Evolutionary conservation across 2,113 vertebrate species (phyloP), one percentile per base, ranked within the genome.

Genomic region (Psammodynastes pulverulentus): DNA sequence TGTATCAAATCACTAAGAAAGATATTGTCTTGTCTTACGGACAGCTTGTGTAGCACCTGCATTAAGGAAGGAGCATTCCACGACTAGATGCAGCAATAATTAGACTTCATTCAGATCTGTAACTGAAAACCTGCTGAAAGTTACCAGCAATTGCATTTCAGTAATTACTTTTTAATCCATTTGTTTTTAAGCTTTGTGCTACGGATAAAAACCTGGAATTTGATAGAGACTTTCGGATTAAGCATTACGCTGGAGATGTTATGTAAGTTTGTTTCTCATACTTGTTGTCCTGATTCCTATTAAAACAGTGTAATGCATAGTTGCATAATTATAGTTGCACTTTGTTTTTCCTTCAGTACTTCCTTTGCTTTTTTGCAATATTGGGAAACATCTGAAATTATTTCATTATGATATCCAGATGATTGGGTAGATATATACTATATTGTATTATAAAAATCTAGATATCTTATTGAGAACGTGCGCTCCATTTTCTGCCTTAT

Each of bases 201-300:
- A 98, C 98, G 0, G 99, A 99, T 96, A 99, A 99, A 97, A 98
- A 96, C 56, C 95, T 99, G 97, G 99, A 99, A 95, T 99, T 99
- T 53, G 98, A 99, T 96, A 95, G 99, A 96, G 99, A 99, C 96
- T 99, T 99, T 96, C 98, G 99, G 13, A 98, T 99, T 95, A 98
- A 98, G 39, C 99, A 99, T 97, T 99, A 99, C 0, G 99, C 99
- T 0, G 99, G 99, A 23, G 98, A 98, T 3, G 99, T 99, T 67
- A 96, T 98, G 99, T 99, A 95, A 99, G 99, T 99, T 91, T 91
- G 0, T n/a, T 54, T 79, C 39, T 56, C 23, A 39, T 79, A 48
- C 12, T 72, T 0, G 67, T 92, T 93, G 49, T 7, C 92, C 9
- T 86, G 84, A 72, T 72, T 93, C 86, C 94, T 95, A 1, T 87